Evolutionary conservation across 2,797 vertebrate species (phyloP), one percentile per base, ranked within the genome.

Genomic region (Morelia viridis): DNA sequence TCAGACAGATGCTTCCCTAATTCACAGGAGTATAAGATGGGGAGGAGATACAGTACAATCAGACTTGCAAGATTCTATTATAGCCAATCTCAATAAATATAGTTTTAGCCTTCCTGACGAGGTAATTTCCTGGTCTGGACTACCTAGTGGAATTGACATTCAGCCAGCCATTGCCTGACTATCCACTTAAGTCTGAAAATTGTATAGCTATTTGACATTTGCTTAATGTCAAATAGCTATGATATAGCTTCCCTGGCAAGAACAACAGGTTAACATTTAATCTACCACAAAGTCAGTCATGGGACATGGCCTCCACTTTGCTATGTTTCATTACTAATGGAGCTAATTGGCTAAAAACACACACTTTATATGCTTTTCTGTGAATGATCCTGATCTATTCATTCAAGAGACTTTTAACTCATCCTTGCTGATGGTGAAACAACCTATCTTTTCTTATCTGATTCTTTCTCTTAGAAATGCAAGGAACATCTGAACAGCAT

Each of bases 391-490:
- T 13, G 60, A 15, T 41, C 61, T 89, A 62, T 58, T 58, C 28
- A 57, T 53, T 11, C 64, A 58, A 65, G 31, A 7, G 26, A 80
- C 19, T 50, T 62, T 91, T 83, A 65, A 46, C 88, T 41, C 80
- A 53, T 56, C 31, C 50, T 58, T 68, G 87, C 5, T 24, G 24
- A 64, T 56, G 31, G 22, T 65, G 31, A 15, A 56, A 56, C 61
- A 57, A 83, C n/a, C 50, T 8, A 35, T 85, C n/a, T 35, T 89
- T 46, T 87, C 58, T 64, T 68, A 11, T 46, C 50, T 2, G 50
- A 84, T 62, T 92, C 53, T 71, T 80, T 90, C 88, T 76, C 31
- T 76, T 80, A 80, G 58, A 76, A 87, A 89, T 11, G 41, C 83
- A 87, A 87, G n/a, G 85, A 62, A 90, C 57, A 80, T 90, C 76